Evolutionary conservation across 2,888 invertebrate species (phyloP).

Genomic region (Protonemura montana): DNA sequence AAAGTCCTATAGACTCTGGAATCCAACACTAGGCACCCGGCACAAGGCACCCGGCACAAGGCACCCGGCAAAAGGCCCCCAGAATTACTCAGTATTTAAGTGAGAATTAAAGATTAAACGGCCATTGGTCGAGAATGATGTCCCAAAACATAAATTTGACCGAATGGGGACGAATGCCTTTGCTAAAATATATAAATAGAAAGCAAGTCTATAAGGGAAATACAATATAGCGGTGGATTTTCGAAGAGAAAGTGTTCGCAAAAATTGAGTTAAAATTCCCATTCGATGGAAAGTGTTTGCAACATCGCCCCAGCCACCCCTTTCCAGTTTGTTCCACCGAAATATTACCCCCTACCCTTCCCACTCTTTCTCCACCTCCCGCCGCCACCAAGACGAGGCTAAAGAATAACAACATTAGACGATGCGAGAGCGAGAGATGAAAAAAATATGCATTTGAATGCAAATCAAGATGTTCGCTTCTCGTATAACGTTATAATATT

Average conservation of each 20-base stretch:
- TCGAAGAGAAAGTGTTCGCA: conserved; percentile 42
- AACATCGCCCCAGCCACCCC: conserved; percentile 1
- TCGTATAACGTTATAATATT: conserved; percentile 47
- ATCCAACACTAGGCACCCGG: background rate
- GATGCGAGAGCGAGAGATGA: conserved; percentile 42
- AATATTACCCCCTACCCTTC: background rate
- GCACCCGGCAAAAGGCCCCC: background rate
- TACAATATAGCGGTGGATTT: background rate
- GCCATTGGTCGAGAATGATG: background rate
- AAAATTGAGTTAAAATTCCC: conserved; percentile 49
- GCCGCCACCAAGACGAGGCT: conserved; percentile 16
- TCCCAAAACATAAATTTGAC: background rate
- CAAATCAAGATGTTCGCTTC: conserved; percentile 48
- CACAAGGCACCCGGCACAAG: background rate
- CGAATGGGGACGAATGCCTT: background rate
- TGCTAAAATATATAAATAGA: background rate
- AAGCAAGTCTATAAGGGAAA: background rate
- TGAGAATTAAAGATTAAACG: background rate
- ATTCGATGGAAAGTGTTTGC: conserved; percentile 40
- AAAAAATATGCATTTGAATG: conserved; percentile 49
- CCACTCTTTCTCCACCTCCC: background rate
- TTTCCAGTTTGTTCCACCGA: background rate
- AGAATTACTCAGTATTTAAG: background rate
- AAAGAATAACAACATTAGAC: conserved; percentile 40
- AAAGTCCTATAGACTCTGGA: no score